Conservation (phyloP, 2,888 invertebrate species). For the Zygaena filipendulae region DNA sequence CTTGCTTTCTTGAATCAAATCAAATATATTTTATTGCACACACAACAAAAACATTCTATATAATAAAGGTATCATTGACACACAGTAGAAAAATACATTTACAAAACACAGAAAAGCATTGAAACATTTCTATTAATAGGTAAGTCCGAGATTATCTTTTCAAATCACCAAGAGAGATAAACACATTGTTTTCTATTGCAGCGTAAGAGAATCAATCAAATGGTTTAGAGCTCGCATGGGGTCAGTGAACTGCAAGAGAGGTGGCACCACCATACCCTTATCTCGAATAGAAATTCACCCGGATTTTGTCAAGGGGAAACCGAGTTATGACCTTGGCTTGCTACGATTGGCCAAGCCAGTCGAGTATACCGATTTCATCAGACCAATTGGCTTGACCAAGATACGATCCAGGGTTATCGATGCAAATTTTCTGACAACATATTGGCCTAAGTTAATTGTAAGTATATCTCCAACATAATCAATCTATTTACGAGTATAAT, state of each 20-base stretch:
- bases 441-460: constrained; percentile 52
- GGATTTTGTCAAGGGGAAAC: constrained; percentile 15
- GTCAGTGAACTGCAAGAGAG: constrained; percentile 43
- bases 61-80: too few species aligned
- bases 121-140: too few species aligned
- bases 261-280: constrained; percentile 32
- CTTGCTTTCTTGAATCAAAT: too few species aligned
- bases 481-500: too few species aligned
- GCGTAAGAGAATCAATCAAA: constrained; percentile 43
- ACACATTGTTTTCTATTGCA: too few species aligned
- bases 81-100: too few species aligned
- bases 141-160: too few species aligned
- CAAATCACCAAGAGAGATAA: too few species aligned
- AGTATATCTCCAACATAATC: too few species aligned
- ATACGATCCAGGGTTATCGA: constrained; percentile 26
- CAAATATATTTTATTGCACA: too few species aligned
- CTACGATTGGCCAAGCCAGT: constrained; percentile 27
- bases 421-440: constrained; percentile 40
- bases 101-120: too few species aligned
- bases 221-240: constrained; percentile 40
- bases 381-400: constrained; percentile 32
- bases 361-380: constrained; percentile 21
- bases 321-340: constrained; percentile 38
- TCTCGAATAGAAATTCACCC: constrained; percentile 37
- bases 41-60: too few species aligned